Evolutionary conservation across 2,113 vertebrate species (phyloP), one percentile per base, ranked within the genome.

Genomic region (Cromileptes altivelis): DNA sequence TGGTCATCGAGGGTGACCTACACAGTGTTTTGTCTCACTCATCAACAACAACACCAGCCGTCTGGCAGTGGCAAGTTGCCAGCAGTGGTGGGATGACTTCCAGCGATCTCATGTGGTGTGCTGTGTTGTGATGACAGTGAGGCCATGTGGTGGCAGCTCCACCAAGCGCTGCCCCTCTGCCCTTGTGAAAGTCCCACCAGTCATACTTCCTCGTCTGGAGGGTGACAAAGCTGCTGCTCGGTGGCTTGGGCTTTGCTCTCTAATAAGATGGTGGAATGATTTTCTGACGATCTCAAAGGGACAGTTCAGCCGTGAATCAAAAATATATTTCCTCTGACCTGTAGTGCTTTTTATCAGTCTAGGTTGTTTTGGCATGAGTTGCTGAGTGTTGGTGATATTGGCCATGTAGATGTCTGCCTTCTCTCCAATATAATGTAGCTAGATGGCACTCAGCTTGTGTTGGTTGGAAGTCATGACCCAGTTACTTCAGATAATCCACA

Each of bases 51-150:
- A 64, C 63, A 82, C 25, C 75, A 68, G 42, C 78, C 45, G 52
- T 52, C 70, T 81, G 77, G 63, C 2, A 0, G 55, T 77, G 77
- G 70, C 57, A 21, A 56, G 15, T 56, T 50, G 77, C 81, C 79
- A 70, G 67, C 13, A 62, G 84, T 4, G 30, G 61, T 67, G 37
- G 61, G 73, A 84, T 60, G 52, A 82, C 64, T 68, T 82, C 57
- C 76, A 83, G 70, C 8, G 55, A 70, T 60, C 63, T 75, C 77
- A 30, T 78, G 69, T 81, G 75, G 62, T 18, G 67, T 23, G 58
- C 37, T 80, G 78, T 45, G 52, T 58, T 70, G 56, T 64, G 49
- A 75, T 74, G 53, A 91, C 68, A 83, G 78, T 18, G 19, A 89
- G 19, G 72, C 73, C 65, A 52, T 64, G 73, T 68, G 72, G 72